Base-by-base conservation (phyloP, 2,888 invertebrate species). In the Phorcus lineatus region DNA sequence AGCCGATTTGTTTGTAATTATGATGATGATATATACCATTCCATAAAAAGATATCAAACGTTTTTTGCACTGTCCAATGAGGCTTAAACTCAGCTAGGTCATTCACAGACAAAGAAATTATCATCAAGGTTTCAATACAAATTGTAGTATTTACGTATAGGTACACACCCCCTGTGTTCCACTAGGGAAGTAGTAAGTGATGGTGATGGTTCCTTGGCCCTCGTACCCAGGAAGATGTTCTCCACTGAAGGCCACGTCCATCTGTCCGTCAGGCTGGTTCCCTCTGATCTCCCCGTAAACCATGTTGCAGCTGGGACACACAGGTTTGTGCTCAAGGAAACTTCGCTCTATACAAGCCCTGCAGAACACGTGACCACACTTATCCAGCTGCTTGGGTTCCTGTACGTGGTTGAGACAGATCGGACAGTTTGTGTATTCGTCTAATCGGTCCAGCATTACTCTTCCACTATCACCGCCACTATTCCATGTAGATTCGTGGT, bases 181-280 rank as follows among this genome's bases (percentile, higher is more conserved):
- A 80, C 66, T 62, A 9, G 85, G 85, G 67, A 91, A 85, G 2
- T 96, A 17, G 77, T 89, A 89, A 0, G 77, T 80, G 13, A 90
- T 89, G 36, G 81, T 62, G 55, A 88, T 88, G 2, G 81, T 78
- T 11, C 88, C 88, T 75, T 74, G 83, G 7, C 70, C 47, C 11
- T 82, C 77, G 67, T 80, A 84, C 9, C 86, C 86, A 19, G 86
- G 86, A n/a, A 89, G 36, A 57, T 24, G 24, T 6, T 22, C 19
- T 24, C 57, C 57, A 31, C 31, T 31, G 31, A n/a, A 31, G 2
- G 22, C 22, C 7, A 78, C 62, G 19, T 75, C 62, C 88, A 91
- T 91, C 17, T 13, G 82, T 0, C 91, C 91, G 19, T 83, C 80
- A 2, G 91, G 91, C 83, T 91, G 91, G 80, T 88, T 86, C 17